Evolutionary conservation across 2,888 invertebrate genomes (phyloP).

Genomic region (Tanytarsus gracilentus): DNA sequence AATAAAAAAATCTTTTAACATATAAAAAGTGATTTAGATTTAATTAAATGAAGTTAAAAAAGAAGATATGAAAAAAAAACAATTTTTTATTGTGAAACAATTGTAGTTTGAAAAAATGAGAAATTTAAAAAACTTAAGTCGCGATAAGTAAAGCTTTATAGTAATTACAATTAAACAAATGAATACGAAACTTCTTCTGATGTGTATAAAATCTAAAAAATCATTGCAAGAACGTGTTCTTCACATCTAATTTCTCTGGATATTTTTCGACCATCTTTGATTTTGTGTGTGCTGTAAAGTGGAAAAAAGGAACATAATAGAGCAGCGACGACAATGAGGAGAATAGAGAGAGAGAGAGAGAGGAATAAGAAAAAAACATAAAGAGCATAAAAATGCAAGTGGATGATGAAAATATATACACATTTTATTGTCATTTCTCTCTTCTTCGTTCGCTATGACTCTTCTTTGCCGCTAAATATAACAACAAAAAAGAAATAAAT

Average conservation of each 20-base stretch:
- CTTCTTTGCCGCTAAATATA: not conserved
- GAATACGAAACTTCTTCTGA: too few relatives aligned
- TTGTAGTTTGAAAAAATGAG: too few relatives aligned
- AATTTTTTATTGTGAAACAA: too few relatives aligned
- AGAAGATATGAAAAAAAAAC: not conserved
- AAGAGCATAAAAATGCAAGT: constrained; percentile 13
- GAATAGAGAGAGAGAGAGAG: not conserved
- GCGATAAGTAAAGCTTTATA: too few relatives aligned
- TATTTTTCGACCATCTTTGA: constrained; percentile 22
- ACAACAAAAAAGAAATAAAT: too few relatives aligned
- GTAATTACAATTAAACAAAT: too few relatives aligned
- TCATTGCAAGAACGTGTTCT: not conserved
- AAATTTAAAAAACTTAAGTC: too few relatives aligned
- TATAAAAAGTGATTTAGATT: not conserved
- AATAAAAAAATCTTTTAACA: not conserved
- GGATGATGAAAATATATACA: not conserved
- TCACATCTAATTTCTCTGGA: constrained; percentile 11
- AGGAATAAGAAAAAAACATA: not conserved
- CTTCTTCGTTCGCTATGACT: not conserved
- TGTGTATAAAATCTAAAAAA: too few relatives aligned
- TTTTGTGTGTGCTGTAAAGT: constrained; percentile 24
- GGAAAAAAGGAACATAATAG: constrained; percentile 24
- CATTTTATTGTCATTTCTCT: not conserved
- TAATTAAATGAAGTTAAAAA: not conserved
- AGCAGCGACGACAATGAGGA: not conserved